Evolutionary conservation across 1,140 invertebrate genomes (phyloP).

Genomic region (Hermatobates lingyangjiaoensis): DNA sequence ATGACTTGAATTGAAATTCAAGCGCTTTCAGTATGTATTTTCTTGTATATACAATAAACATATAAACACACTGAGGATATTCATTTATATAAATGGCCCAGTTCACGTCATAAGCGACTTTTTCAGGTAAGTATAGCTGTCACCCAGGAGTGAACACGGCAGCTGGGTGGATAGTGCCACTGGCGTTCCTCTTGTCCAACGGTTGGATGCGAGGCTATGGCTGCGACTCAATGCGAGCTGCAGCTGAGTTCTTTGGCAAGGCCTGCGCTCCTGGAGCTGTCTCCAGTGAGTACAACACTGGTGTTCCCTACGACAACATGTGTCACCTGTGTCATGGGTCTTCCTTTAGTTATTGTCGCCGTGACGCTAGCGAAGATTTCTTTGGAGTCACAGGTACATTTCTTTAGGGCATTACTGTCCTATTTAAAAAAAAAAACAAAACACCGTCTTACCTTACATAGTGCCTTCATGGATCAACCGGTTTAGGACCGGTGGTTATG

Average conservation of each 20-base stretch:
- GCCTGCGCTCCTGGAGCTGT: slow-evolving; percentile 78
- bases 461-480: no score
- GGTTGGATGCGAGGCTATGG: slow-evolving; percentile 81
- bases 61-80: no score
- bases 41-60: no score
- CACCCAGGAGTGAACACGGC: slow-evolving; percentile 80
- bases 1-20: no score
- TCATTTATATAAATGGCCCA: no score
- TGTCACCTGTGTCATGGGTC: slow-evolving; percentile 85
- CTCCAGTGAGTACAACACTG: slow-evolving; percentile 61
- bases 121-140: slow-evolving; percentile 59
- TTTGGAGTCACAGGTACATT: slow-evolving; percentile 55
- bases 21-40: no score
- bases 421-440: no score
- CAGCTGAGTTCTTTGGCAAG: slow-evolving; percentile 81
- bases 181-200: slow-evolving; percentile 83
- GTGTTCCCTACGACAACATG: slow-evolving; percentile 69
- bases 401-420: background rate
- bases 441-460: no score
- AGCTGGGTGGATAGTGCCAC: slow-evolving; percentile 87
- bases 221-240: slow-evolving; percentile 72
- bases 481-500: no score
- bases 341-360: slow-evolving; percentile 57
- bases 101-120: no score
- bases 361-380: slow-evolving; percentile 74